Evolutionary conservation across 2,888 invertebrate genomes (phyloP), one percentile per base, ranked within the genome.

Genomic region (Drosophila prolongata): DNA sequence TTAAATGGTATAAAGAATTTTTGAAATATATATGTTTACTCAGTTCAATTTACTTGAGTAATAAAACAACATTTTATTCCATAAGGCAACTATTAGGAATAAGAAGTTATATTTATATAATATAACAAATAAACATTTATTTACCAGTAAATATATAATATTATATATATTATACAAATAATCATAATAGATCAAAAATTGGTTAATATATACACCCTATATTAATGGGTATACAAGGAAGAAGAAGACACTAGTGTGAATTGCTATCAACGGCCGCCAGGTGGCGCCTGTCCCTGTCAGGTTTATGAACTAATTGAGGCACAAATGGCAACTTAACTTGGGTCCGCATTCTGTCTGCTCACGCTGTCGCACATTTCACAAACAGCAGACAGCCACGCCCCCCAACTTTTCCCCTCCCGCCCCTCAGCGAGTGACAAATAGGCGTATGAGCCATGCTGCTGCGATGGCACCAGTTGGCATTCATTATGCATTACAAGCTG

Each of bases 401-500:
- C 49, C 38, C 37, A 4, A 13, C 2, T 11, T 1, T 10, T 3
- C 19, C 19, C n/a, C 16, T 34, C 5, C 27, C 5, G 13, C 19
- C 19, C 50, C 34, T 24, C 30, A 56, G 53, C 27, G 49, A 52
- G 56, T 87, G 84, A 87, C 78, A 83, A 87, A 83, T 84, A 81
- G 83, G 79, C 82, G 75, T 75, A 75, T 75, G 79, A 69, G 65
- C 49, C 68, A 68, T 49, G 16, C 47, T 49, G 49, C 64, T 38
- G 69, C 59, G 53, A 59, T 47, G 68, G 57, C 78, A 77, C 75
- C 72, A 55, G 67, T 69, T 77, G 70, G 79, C 80, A 86, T 80
- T 86, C 75, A 86, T 83, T 83, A 83, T 83, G 84, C 84, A 83
- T 83, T 83, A 79, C 86, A 79, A 75, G 78, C 71, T 78, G 49